A percentile compares a stretch with the other conserved stretches of the same genome.
phyloP scores from a whole-genome alignment of 2,113 vertebrate species.

The Potamarius usumacintae region DNA sequence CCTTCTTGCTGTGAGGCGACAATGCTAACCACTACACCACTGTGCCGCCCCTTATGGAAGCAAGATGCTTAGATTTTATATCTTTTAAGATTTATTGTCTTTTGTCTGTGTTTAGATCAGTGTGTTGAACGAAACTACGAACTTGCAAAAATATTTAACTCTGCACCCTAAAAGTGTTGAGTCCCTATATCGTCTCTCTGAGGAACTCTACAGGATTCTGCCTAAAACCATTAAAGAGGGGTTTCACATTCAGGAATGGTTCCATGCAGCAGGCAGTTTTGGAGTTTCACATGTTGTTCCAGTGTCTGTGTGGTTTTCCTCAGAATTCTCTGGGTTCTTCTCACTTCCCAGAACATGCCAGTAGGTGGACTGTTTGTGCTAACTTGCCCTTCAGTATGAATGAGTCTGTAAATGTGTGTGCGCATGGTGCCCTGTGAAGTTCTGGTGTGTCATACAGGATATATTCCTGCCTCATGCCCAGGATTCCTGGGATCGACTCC shows the following conservation, averaged over 20 bases:
- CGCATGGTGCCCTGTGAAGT: not conserved
- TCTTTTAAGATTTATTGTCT: too few relatives aligned
- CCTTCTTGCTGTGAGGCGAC: too few relatives aligned
- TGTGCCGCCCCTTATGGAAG: not conserved
- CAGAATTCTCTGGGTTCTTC: not conserved
- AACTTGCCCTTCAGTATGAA: not conserved
- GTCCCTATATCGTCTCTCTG: not conserved
- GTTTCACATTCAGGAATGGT: not conserved
- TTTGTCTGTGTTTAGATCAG: too few relatives aligned
- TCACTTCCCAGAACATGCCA: not conserved
- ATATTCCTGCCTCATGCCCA: not conserved
- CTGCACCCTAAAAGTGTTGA: not conserved
- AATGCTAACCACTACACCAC: too few relatives aligned
- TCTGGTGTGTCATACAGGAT: not conserved
- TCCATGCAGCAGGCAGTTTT: not conserved
- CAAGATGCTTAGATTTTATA: not conserved
- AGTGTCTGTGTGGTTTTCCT: not conserved
- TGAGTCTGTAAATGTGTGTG: not conserved
- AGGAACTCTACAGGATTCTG: not conserved
- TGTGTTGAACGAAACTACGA: too few relatives aligned
- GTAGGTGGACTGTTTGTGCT: not conserved
- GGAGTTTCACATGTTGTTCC: not conserved
- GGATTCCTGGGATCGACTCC: not conserved
- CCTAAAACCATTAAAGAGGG: not conserved
- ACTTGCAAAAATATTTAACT: too few relatives aligned